phyloP scores from a whole-genome alignment of 2,113 vertebrate species.

The Odobenus rosmarus region DNA sequence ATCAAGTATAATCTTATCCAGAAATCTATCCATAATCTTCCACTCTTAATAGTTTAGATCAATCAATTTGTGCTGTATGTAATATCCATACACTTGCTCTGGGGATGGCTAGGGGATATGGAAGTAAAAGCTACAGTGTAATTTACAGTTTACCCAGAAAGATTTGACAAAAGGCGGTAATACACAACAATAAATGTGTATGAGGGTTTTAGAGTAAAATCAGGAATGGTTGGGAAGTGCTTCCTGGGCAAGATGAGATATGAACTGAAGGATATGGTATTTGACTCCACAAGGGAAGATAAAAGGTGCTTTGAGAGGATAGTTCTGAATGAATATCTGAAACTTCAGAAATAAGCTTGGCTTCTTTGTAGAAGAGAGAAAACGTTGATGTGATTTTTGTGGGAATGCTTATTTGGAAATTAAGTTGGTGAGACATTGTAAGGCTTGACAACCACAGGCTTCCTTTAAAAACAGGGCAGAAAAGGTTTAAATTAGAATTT shows the following conservation, averaged over 20 bases:
- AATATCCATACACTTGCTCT: neutral
- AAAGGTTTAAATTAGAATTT: constrained; percentile 36
- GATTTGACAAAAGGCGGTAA: neutral
- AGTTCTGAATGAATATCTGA: neutral
- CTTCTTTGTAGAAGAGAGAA: neutral
- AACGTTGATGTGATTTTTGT: constrained; percentile 18
- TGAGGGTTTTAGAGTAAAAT: constrained; percentile 17
- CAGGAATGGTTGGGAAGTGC: neutral
- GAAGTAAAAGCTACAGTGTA: constrained; percentile 19
- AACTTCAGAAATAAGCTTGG: neutral
- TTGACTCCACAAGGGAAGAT: neutral
- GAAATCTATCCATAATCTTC: neutral
- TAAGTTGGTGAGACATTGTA: neutral
- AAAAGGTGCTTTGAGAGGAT: neutral
- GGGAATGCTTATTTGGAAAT: neutral
- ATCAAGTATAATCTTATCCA: neutral
- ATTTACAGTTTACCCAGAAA: constrained; percentile 8
- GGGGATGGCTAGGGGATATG: neutral
- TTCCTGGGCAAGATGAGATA: neutral
- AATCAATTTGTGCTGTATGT: neutral
- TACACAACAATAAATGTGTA: neutral
- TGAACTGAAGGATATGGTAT: neutral
- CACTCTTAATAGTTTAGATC: neutral
- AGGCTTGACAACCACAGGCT: neutral
- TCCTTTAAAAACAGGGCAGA: constrained; percentile 14